Conservation (phyloP, 1,140 invertebrate species). For the Harpegnathos saltator region DNA sequence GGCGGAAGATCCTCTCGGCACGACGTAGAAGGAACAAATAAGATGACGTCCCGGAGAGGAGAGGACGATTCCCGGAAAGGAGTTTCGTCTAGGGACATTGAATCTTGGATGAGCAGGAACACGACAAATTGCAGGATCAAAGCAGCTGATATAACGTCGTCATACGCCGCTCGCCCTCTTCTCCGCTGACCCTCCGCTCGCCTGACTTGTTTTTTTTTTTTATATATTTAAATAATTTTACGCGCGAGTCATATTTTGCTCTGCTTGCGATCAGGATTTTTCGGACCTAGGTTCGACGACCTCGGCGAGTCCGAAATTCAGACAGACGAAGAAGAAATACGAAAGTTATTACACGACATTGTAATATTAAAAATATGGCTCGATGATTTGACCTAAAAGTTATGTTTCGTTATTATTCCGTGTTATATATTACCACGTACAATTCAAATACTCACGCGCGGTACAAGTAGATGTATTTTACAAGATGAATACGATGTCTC, state of each 20-base stretch:
- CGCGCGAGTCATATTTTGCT: no score
- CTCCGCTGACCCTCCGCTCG: no score
- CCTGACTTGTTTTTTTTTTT: neutral
- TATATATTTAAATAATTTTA: constrained; percentile 18
- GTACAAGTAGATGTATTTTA: neutral
- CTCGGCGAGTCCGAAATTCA: no score
- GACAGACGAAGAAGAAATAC: no score
- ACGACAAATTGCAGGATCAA: constrained; percentile 72
- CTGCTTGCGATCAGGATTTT: no score
- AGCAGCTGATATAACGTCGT: constrained; percentile 43
- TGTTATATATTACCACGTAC: no score
- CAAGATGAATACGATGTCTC: no score
- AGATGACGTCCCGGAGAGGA: constrained; percentile 36
- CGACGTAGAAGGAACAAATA: constrained; percentile 67
- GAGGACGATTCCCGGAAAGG: constrained; percentile 28
- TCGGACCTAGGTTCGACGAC: no score
- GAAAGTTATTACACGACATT: no score
- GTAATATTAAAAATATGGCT: no score
- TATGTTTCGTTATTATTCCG: neutral
- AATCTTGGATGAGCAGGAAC: constrained; percentile 70
- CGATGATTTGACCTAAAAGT: neutral
- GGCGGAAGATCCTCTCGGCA: constrained; percentile 27
- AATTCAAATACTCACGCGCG: no score
- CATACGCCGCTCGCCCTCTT: neutral
- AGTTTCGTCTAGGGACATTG: constrained; percentile 51